These are phyloP conservation scores for Acronicta leporina DNA, from an alignment of 2,888 invertebrate genomes.

Conservation along the genomic window DNA sequence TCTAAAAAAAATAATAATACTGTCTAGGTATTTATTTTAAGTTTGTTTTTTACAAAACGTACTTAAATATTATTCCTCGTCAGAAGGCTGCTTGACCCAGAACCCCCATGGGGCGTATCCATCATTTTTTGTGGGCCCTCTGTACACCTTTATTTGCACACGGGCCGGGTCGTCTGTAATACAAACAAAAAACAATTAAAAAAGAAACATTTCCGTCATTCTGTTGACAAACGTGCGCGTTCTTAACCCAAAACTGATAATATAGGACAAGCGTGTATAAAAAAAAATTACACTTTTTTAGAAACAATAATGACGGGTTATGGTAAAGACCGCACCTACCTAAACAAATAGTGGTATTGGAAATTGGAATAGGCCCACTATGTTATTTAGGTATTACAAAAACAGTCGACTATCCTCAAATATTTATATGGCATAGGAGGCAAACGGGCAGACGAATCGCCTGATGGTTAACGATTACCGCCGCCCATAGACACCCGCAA, in stretches of 20 bases:
- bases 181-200: slow-evolving; percentile 20
- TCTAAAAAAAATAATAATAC: slow-evolving; percentile 1
- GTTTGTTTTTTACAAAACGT: no score
- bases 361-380: background rate
- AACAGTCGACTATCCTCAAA: background rate
- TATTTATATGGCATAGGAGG: no score
- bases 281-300: background rate
- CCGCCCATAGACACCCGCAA: no score
- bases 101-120: slow-evolving; percentile 92
- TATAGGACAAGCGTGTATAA: background rate
- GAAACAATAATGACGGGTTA: background rate
- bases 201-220: background rate
- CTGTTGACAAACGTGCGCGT: slow-evolving; percentile 3
- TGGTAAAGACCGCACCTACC: background rate
- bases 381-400: background rate
- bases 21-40: background rate
- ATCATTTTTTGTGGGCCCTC: slow-evolving; percentile 91
- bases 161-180: slow-evolving; percentile 88
- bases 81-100: slow-evolving; percentile 92
- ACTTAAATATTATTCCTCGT: slow-evolving; percentile 76
- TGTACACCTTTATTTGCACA: slow-evolving; percentile 93
- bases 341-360: slow-evolving; percentile 8
- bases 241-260: slow-evolving; percentile 6
- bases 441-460: no score
- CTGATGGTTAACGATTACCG: no score